phyloP scores from a whole-genome alignment of 2,888 invertebrate genomes.

The Rotaria macrura region DNA sequence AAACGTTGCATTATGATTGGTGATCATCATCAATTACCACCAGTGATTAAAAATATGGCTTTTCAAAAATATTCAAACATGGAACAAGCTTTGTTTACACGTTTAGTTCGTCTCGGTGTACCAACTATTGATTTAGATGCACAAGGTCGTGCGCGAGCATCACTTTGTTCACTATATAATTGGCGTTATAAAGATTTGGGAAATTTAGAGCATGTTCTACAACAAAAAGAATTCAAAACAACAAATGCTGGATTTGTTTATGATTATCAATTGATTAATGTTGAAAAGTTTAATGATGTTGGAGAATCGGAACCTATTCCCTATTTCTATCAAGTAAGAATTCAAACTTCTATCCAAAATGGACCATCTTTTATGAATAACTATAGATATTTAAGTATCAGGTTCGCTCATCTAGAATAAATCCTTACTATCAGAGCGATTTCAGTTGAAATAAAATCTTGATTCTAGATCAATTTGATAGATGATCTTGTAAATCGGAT shows the following conservation, averaged over 20 bases:
- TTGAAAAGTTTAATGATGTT: constrained; percentile 85
- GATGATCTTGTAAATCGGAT: too few relatives aligned
- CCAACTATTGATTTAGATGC: constrained; percentile 93
- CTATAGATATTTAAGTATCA: too few relatives aligned
- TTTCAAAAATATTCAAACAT: constrained; percentile 99
- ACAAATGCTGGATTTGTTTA: constrained; percentile 83
- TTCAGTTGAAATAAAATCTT: too few relatives aligned
- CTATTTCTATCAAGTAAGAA: constrained; percentile 74
- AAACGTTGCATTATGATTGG: constrained; percentile 99
- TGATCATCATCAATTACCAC: constrained; percentile 93
- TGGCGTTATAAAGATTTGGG: constrained; percentile 94
- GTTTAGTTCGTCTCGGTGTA: constrained; percentile 86
- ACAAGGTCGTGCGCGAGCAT: constrained; percentile 83
- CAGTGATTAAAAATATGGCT: constrained; percentile 98
- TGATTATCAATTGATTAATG: constrained; percentile 90
- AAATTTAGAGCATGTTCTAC: constrained; percentile 76
- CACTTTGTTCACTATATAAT: constrained; percentile 81
- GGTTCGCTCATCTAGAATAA: too few relatives aligned
- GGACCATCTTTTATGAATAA: too few relatives aligned
- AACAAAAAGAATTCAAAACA: constrained; percentile 69
- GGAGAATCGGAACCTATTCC: constrained; percentile 96
- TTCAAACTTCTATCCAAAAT: background rate
- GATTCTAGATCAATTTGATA: too few relatives aligned
- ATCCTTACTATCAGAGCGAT: too few relatives aligned
- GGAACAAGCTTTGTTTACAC: constrained; percentile 95